phyloP scores from a whole-genome alignment of 2,888 invertebrate species.

The Osedax fenrisi region DNA sequence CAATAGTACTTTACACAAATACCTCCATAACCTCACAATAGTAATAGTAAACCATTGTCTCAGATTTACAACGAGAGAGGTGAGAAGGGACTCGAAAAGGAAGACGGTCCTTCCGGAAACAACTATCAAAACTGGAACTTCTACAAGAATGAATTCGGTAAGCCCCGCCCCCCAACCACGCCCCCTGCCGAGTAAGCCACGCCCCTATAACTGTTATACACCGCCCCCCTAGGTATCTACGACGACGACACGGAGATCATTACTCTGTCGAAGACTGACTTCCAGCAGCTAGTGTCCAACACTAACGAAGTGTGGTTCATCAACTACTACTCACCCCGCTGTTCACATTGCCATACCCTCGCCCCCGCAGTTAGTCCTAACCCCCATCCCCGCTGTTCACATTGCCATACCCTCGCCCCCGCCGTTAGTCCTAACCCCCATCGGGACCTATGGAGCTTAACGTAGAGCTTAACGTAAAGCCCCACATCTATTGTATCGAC shows the following conservation, averaged over 20 bases:
- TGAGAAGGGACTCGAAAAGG: constrained; percentile 58
- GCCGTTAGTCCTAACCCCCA: constrained; percentile 60
- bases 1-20: too few species aligned
- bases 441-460: too few species aligned
- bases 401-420: constrained; percentile 70
- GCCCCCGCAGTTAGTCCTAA: constrained; percentile 59
- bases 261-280: constrained; percentile 64
- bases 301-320: constrained; percentile 67
- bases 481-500: too few species aligned
- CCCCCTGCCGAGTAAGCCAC: background rate
- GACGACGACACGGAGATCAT: constrained; percentile 71
- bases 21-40: too few species aligned
- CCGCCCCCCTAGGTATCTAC: constrained; percentile 57
- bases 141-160: constrained; percentile 67
- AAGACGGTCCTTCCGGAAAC: constrained; percentile 56
- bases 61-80: constrained; percentile 68
- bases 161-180: constrained; percentile 23
- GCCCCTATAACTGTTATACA: too few species aligned
- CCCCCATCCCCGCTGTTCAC: constrained; percentile 73
- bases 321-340: constrained; percentile 75
- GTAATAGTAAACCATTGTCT: too few species aligned
- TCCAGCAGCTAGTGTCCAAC: constrained; percentile 57
- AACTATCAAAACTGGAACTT: constrained; percentile 69
- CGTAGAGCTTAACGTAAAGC: too few species aligned
- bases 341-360: constrained; percentile 70